phyloP scores from a whole-genome alignment of 2,888 invertebrate species.

The Chalcosyrphus nemorum region DNA sequence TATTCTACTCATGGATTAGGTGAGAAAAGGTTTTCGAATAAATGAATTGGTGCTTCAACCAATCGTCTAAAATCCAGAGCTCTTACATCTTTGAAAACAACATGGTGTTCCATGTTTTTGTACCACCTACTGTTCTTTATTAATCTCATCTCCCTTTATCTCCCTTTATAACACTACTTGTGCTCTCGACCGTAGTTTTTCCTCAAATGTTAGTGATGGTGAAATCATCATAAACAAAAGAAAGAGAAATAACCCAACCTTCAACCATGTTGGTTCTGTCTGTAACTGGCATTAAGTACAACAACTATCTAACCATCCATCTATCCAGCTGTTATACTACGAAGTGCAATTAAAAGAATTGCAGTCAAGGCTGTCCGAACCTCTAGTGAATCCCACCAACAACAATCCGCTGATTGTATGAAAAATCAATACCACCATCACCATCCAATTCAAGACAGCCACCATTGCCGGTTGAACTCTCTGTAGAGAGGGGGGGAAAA shows the following conservation, averaged over 20 bases:
- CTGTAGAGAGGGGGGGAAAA: too few relatives aligned
- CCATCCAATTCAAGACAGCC: neutral
- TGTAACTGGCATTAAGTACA: constrained; percentile 25
- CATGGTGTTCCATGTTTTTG: too few relatives aligned
- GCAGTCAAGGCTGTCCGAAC: constrained; percentile 37
- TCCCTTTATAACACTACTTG: neutral
- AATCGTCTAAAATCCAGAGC: too few relatives aligned
- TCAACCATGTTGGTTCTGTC: constrained; percentile 33
- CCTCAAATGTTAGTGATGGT: neutral
- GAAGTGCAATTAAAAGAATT: constrained; percentile 5
- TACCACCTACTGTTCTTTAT: neutral
- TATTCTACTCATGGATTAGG: too few relatives aligned
- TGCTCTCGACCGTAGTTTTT: neutral
- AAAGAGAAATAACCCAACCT: constrained; percentile 29
- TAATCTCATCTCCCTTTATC: too few relatives aligned
- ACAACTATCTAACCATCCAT: neutral
- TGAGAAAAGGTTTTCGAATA: too few relatives aligned
- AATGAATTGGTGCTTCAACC: too few relatives aligned
- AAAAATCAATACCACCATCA: constrained; percentile 12
- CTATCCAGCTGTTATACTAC: neutral
- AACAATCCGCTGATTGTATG: neutral
- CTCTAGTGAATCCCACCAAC: neutral
- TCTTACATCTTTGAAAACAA: too few relatives aligned
- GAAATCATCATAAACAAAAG: constrained; percentile 1
- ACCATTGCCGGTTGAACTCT: neutral